These are phyloP conservation scores for Dendrolimus houi DNA, from an alignment of 2,888 invertebrate genomes.

Conservation along the genomic window DNA sequence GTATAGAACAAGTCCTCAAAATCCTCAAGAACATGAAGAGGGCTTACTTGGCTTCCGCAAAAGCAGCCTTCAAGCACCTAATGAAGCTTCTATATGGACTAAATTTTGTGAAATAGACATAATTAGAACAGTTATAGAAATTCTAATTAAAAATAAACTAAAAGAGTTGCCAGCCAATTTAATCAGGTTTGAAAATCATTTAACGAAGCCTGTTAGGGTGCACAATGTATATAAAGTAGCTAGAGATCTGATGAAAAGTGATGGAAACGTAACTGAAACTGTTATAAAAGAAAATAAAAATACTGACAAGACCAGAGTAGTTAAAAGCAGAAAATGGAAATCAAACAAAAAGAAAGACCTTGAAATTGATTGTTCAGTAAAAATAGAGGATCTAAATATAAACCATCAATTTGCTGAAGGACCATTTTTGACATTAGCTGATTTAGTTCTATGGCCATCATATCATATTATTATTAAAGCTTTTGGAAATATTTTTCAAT, in stretches of 20 bases:
- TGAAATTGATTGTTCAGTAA: conserved; percentile 55
- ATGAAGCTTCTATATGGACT: conserved; percentile 92
- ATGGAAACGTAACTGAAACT: conserved; percentile 18
- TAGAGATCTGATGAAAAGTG: conserved; percentile 67
- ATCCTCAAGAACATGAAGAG: conserved; percentile 48
- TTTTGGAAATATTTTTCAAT: conserved; percentile 43
- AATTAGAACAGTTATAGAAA: conserved; percentile 73
- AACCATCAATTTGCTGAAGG: conserved; percentile 90
- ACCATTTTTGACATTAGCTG: conserved; percentile 87
- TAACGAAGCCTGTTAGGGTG: conserved; percentile 87
- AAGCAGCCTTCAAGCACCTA: conserved; percentile 87
- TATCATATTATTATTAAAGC: conserved; percentile 77
- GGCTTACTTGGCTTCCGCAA: conserved; percentile 86
- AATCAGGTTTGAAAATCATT: conserved; percentile 88
- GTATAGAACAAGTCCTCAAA: conserved; percentile 20
- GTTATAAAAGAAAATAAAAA: conserved; percentile 16
- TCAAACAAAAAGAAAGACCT: conserved; percentile 52
- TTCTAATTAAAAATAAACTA: conserved; percentile 30
- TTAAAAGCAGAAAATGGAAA: conserved; percentile 67
- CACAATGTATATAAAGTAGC: conserved; percentile 90
- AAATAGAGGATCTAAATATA: conserved; percentile 68
- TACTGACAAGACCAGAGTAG: conserved; percentile 26
- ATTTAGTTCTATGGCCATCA: conserved; percentile 86
- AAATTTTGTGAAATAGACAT: conserved; percentile 93
- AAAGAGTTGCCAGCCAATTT: conserved; percentile 80